These are phyloP conservation scores for Laupala kohalensis DNA, from an alignment of 1,140 invertebrate genomes.

Conservation along the genomic window DNA sequence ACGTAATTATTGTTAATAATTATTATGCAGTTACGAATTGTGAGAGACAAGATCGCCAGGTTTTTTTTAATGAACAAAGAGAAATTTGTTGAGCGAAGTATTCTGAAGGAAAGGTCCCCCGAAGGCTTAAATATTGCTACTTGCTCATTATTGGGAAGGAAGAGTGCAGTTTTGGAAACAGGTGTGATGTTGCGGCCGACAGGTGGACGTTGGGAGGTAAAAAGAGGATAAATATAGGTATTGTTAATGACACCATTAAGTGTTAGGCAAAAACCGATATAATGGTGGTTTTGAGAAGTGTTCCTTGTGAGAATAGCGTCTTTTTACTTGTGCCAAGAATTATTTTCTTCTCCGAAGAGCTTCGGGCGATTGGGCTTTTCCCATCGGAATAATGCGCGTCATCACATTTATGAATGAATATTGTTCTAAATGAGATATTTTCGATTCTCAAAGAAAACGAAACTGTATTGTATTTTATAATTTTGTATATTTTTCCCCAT, in stretches of 20 bases:
- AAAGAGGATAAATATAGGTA: background rate
- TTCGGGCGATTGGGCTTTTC: no score
- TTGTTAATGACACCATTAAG: background rate
- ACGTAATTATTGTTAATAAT: background rate
- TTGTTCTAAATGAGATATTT: no score
- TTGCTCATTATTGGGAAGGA: background rate
- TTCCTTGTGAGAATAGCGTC: background rate
- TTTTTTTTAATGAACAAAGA: background rate
- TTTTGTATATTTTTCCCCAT: no score
- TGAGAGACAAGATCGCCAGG: background rate
- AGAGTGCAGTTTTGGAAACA: background rate
- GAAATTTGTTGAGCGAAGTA: background rate
- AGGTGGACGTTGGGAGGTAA: background rate
- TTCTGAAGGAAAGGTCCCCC: background rate
- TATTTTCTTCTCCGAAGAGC: background rate
- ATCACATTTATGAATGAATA: no score
- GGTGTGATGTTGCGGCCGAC: background rate
- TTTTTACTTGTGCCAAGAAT: background rate
- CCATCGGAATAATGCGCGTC: no score
- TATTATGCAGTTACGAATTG: background rate
- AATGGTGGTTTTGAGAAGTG: background rate
- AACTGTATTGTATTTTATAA: no score
- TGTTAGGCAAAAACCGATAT: background rate
- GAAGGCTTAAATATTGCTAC: background rate
- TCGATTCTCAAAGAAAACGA: no score